Base-by-base conservation (phyloP, 2,113 vertebrate species). In the Enhydra lutris region DNA sequence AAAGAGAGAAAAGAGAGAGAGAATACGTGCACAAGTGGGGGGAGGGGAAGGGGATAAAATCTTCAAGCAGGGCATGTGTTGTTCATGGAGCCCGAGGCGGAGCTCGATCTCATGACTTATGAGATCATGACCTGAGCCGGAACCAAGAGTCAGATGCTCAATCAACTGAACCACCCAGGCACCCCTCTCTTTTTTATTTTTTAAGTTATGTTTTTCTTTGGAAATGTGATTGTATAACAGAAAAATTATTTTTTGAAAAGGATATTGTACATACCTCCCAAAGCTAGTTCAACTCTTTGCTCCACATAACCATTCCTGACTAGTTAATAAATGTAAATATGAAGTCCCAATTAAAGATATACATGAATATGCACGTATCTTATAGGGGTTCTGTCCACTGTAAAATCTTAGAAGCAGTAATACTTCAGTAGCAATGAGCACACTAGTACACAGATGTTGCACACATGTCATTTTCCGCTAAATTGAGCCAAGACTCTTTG, bases 141-240 rank as follows among this genome's bases (percentile, higher is more conserved):
- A 69, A 69, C 67, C 67, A 69, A n/a, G 34, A 69, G 67, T 69
- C 67, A 69, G 67, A 69, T 2, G 8, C 34, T 69, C 34, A 36
- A 36, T 34, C 1, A 8, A 69, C 67, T 69, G 67, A 69, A 36
- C 67, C 18, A 36, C 34, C 18, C 17, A 18, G 67, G 34, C 67
- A 36, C 3, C 34, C 34, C 8, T 69, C 34, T 94, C 21, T 93
- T 89, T 67, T 82, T 78, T 71, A 76, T n/a, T 83, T 92, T 91
- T 79, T 73, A 23, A 73, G 47, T 95, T 92, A 85, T 74, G 14
- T 31, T 73, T 92, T 90, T 93, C 81, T 79, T 82, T 93, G 47
- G 20, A 76, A 94, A 88, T 91, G 14, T 36, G 13, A 63, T 83
- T 79, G 29, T 87, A 73, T 61, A 88, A 80, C 17, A 87, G 45